Evolutionary conservation across 2,797 vertebrate species (phyloP).

Genomic region (Falco cherrug): DNA sequence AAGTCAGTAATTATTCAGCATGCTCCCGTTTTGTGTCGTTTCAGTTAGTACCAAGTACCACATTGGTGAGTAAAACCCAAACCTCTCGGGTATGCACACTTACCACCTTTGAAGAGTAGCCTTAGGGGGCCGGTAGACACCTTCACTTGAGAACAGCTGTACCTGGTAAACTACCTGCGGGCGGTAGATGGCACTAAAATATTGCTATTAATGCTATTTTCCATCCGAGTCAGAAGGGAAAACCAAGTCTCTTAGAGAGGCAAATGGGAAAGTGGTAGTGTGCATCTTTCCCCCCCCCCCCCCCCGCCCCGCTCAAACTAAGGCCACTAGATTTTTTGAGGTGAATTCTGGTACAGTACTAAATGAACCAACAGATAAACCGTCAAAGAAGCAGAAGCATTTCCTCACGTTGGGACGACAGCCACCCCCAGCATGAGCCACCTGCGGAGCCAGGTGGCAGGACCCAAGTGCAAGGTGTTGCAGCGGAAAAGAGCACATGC

Average conservation of each 20-base stretch:
- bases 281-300: fast-evolving
- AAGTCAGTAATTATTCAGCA: background rate
- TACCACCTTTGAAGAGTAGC: background rate
- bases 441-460: background rate
- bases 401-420: background rate
- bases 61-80: background rate
- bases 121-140: fast-evolving
- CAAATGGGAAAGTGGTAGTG: background rate
- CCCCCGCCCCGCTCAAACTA: no score
- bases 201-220: background rate
- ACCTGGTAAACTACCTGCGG: background rate
- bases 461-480: background rate
- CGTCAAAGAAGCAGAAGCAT: background rate
- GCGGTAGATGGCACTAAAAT: conserved; percentile 18
- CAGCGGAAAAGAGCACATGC: fast-evolving
- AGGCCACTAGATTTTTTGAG: background rate
- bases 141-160: background rate
- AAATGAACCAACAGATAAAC: background rate
- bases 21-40: background rate
- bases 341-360: fast-evolving
- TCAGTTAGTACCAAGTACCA: background rate
- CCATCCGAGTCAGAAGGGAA: background rate
- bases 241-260: background rate
- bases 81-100: background rate
- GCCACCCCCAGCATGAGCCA: background rate